Percentiles rank a stretch among this genome's conserved stretches.
Conservation (phyloP, 2,888 invertebrate genomes). For the Cenopis cana region DNA sequence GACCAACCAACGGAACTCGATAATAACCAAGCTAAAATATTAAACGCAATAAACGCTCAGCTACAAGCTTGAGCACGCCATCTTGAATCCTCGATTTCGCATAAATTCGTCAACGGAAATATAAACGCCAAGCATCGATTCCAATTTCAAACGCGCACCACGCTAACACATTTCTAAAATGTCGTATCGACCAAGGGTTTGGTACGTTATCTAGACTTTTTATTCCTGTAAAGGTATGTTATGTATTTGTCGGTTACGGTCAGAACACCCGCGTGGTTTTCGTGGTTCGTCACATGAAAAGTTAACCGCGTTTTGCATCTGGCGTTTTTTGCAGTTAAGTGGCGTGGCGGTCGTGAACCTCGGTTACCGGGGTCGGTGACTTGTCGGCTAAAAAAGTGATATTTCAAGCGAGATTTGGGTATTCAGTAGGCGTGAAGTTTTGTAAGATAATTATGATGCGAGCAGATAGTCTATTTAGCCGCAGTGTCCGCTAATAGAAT, state of each 20-base stretch:
- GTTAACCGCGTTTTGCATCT: conserved; percentile 55
- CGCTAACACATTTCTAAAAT: not conserved
- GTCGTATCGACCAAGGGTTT: not conserved
- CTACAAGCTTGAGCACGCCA: conserved; percentile 40
- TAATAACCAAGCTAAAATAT: conserved; percentile 1
- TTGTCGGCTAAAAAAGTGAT: conserved; percentile 63
- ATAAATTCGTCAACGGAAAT: conserved; percentile 57
- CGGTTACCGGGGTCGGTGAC: conserved; percentile 65
- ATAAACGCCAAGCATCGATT: conserved; percentile 55
- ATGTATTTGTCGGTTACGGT: conserved; percentile 46
- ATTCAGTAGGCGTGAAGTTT: conserved; percentile 63
- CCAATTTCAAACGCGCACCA: conserved; percentile 39
- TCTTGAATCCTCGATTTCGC: conserved; percentile 48
- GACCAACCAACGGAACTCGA: not conserved
- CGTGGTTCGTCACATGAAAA: conserved; percentile 54
- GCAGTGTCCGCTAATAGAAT: too few species aligned
- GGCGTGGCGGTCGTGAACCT: conserved; percentile 73
- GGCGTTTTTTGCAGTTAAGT: conserved; percentile 61
- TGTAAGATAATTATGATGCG: not conserved
- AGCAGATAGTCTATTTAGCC: not conserved
- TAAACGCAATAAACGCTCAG: conserved; percentile 5
- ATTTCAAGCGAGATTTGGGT: conserved; percentile 68
- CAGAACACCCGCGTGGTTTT: conserved; percentile 49
- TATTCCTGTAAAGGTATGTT: not conserved
- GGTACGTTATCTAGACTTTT: not conserved